These are phyloP conservation scores for Zeugodacus cucurbitae DNA, from an alignment of 1,140 invertebrate species.

Conservation along the genomic window DNA sequence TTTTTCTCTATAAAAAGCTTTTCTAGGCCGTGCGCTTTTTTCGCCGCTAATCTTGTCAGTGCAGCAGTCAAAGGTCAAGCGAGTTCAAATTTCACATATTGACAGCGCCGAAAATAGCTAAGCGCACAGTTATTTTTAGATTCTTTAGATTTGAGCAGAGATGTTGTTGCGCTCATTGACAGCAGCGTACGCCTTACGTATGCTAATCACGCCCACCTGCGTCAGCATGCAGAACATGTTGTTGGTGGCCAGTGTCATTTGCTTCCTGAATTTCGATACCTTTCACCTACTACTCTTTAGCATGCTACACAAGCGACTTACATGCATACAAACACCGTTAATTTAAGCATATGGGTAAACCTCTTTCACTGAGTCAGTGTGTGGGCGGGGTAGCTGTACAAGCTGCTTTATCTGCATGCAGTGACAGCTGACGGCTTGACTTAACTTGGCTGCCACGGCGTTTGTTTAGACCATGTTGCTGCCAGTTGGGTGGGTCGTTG, in stretches of 20 bases:
- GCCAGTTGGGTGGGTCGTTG: background rate
- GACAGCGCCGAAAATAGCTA: background rate
- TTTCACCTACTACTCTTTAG: constrained; percentile 42
- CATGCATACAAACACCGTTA: background rate
- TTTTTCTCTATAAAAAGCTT: background rate
- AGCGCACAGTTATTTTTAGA: background rate
- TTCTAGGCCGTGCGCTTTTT: background rate
- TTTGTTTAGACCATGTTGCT: background rate
- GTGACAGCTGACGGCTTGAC: background rate
- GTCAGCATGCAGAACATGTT: background rate
- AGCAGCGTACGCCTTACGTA: background rate
- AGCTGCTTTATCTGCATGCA: too few species aligned
- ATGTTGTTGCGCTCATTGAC: background rate
- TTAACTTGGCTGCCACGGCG: background rate
- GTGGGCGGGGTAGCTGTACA: background rate
- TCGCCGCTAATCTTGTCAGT: background rate
- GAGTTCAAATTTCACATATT: constrained; percentile 4
- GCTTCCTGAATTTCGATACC: constrained; percentile 62
- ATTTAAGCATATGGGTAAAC: background rate
- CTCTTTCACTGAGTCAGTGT: background rate
- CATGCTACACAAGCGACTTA: too few species aligned
- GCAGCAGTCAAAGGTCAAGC: background rate
- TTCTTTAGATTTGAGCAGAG: background rate
- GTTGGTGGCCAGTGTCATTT: constrained; percentile 43
- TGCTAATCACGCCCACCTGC: background rate